A percentile compares a stretch with the other conserved stretches of the same genome.
Conservation (phyloP, 2,888 invertebrate species). For the Pilophorus perplexus region DNA sequence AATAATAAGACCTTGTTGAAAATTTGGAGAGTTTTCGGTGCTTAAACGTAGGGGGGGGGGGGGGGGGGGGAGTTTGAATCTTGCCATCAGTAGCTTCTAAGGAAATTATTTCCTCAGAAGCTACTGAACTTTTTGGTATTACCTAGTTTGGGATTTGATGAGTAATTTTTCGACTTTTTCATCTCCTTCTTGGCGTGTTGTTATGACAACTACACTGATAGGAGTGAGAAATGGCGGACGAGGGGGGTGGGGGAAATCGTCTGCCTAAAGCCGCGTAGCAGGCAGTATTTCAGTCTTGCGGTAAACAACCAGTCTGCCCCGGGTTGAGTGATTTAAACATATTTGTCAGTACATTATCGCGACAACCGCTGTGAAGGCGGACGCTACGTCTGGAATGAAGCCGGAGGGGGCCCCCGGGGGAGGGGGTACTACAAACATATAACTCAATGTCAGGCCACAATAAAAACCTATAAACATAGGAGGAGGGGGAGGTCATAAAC, state of each 20-base stretch:
- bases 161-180: too few species aligned
- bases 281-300: conserved; percentile 40
- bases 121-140: too few species aligned
- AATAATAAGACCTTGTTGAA: too few species aligned
- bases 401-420: conserved; percentile 17
- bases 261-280: conserved; percentile 12
- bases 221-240: too few species aligned
- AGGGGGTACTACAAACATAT: conserved; percentile 42
- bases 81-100: too few species aligned
- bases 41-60: too few species aligned
- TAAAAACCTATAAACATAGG: conserved; percentile 44
- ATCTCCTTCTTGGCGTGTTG: too few species aligned
- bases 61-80: too few species aligned
- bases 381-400: background rate
- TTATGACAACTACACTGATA: too few species aligned
- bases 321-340: conserved; percentile 44
- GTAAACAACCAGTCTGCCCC: conserved; percentile 42
- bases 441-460: conserved; percentile 42
- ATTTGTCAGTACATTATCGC: conserved; percentile 44
- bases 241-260: background rate
- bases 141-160: too few species aligned
- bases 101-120: too few species aligned
- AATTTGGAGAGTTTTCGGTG: too few species aligned
- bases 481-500: conserved; percentile 40
- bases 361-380: conserved; percentile 14